These are phyloP conservation scores for Sinocyclocheilus grahami DNA, from an alignment of 2,113 vertebrate species.

Conservation along the genomic window DNA sequence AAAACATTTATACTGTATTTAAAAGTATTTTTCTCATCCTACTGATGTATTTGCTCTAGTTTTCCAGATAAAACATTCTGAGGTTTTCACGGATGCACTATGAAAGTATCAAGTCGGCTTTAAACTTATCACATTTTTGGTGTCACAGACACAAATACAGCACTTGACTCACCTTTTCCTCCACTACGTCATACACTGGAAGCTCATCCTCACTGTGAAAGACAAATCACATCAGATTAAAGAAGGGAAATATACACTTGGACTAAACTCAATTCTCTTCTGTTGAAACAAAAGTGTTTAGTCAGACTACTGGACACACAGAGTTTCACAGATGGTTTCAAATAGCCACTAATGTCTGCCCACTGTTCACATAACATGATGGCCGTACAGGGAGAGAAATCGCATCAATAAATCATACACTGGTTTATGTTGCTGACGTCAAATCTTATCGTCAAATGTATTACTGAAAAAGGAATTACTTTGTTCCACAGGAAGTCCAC, in stretches of 20 bases:
- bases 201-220: slow-evolving; percentile 73
- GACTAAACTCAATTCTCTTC: neutral
- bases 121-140: neutral
- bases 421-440: slow-evolving; percentile 30
- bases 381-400: neutral
- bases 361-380: neutral
- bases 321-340: neutral
- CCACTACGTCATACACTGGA: slow-evolving; percentile 72
- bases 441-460: slow-evolving; percentile 17
- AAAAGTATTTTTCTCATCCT: neutral
- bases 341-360: neutral
- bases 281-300: neutral
- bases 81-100: neutral
- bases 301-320: neutral
- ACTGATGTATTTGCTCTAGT: neutral
- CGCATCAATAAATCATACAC: neutral
- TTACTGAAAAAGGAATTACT: slow-evolving; percentile 42
- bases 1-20: too few species aligned
- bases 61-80: neutral
- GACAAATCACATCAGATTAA: neutral
- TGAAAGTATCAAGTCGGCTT: neutral
- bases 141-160: neutral
- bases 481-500: slow-evolving; percentile 53
- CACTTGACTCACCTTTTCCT: slow-evolving; percentile 73
- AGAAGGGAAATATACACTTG: slow-evolving; percentile 9